phyloP scores from a whole-genome alignment of 2,113 vertebrate genomes.

The Podocnemis expansa region DNA sequence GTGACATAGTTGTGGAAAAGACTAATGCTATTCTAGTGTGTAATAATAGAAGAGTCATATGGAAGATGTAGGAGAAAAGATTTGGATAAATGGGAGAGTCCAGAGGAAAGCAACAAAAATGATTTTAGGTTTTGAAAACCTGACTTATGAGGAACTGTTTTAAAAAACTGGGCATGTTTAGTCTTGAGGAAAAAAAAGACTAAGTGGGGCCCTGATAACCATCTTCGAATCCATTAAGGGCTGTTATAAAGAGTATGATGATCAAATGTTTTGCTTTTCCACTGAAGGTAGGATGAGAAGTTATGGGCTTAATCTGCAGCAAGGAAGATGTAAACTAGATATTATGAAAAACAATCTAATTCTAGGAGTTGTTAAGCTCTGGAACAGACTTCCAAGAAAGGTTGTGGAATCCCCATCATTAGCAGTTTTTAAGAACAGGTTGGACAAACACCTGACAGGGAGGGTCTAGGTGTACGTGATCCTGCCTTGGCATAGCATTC shows the following conservation, averaged over 20 bases:
- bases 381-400: neutral
- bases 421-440: neutral
- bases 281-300: neutral
- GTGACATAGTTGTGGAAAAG: neutral
- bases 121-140: neutral
- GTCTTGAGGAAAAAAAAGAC: neutral
- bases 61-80: neutral
- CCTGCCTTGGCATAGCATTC: neutral
- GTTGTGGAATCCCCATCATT: neutral
- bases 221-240: neutral
- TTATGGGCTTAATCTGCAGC: neutral
- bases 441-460: neutral
- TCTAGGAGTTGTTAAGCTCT: neutral
- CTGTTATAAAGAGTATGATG: neutral
- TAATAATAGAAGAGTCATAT: neutral
- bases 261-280: neutral
- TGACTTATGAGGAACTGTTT: neutral
- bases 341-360: neutral
- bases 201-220: neutral
- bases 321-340: neutral
- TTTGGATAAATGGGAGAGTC: neutral
- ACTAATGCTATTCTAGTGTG: neutral
- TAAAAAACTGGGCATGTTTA: neutral
- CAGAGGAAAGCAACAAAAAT: neutral
- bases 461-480: neutral